Base-by-base conservation (phyloP, 2,113 vertebrate species). In the Lepus timidus region DNA sequence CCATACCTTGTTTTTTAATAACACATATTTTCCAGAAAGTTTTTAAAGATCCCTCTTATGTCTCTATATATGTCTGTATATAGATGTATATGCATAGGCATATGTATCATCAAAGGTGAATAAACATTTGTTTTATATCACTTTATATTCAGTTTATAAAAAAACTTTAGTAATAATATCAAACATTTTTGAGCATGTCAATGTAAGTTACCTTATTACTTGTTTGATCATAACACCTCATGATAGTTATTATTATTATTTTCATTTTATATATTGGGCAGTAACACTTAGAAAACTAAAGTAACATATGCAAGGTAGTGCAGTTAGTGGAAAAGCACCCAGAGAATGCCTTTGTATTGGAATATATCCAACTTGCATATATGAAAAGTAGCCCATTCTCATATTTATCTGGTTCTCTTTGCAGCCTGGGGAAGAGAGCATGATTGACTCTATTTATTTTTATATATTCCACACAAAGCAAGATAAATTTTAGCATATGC, bases 121-220 rank as follows among this genome's bases (percentile, higher is more conserved):
- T 71, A 88, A 27, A 75, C 61, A 44, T 83, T 83, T 7, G 61
- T 31, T 81, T 71, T 96, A 9, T 29, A 51, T 61, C 79, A 70
- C 7, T 85, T 92, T 84, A 87, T 23, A 71, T n/a, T 88, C 61
- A 92, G n/a, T 74, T 8, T 71, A 71, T 80, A 92, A 49, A 52
- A 52, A 27, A 17, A 68, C 75, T 82, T 79, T 19, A 51, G 31
- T 27, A 31, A 39, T 14, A 73, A 68, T 68, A 92, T 29, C 22
- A 88, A 85, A 87, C 10, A 88, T 76, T 88, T 88, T 80, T 73
- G 4, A 85, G 20, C 12, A 81, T 49, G 49, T 78, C 71, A 87
- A 62, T 27, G 39, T 64, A 20, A 84, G 7, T 1, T 81, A 4
- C n/a, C 29, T 90, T 92, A 8, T 44, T 88, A 86, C 70, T n/a